phyloP scores from a whole-genome alignment of 2,113 vertebrate genomes.

The Ornithorhynchus anatinus region DNA sequence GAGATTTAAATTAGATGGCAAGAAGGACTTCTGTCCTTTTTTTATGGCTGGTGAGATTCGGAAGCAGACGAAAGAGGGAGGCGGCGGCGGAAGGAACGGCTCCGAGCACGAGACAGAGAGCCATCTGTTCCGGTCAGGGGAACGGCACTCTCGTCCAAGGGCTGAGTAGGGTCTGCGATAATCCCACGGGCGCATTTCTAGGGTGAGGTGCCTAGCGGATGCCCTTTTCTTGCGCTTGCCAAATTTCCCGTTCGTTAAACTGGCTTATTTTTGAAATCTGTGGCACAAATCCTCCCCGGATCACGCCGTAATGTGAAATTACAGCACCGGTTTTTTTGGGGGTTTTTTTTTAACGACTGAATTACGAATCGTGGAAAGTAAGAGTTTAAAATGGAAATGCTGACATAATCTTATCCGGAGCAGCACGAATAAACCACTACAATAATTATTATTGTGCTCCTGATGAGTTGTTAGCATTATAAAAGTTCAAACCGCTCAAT shows the following conservation, averaged over 20 bases:
- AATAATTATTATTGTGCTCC: constrained; percentile 13
- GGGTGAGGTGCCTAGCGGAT: background rate
- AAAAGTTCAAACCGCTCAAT: constrained; percentile 40
- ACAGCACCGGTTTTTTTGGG: background rate
- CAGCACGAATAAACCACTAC: background rate
- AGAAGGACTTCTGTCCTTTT: no score
- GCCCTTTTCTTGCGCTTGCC: background rate
- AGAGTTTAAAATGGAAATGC: constrained; percentile 6
- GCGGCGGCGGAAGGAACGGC: no score
- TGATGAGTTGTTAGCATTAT: constrained; percentile 1
- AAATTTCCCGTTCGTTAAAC: background rate
- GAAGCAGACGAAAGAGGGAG: no score
- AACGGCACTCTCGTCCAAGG: background rate
- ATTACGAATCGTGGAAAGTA: background rate
- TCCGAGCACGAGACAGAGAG: background rate
- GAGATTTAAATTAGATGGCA: no score
- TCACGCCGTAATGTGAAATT: background rate
- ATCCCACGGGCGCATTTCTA: background rate
- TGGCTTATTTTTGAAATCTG: background rate
- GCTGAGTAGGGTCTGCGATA: background rate
- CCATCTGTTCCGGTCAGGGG: background rate
- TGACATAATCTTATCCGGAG: background rate
- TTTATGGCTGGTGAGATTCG: no score
- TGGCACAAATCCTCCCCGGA: background rate
- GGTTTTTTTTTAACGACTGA: constrained; percentile 1